Percentiles rank a stretch among this genome's conserved stretches.
Conservation (phyloP, 2,888 invertebrate genomes). For the Loripinus fragilis region DNA sequence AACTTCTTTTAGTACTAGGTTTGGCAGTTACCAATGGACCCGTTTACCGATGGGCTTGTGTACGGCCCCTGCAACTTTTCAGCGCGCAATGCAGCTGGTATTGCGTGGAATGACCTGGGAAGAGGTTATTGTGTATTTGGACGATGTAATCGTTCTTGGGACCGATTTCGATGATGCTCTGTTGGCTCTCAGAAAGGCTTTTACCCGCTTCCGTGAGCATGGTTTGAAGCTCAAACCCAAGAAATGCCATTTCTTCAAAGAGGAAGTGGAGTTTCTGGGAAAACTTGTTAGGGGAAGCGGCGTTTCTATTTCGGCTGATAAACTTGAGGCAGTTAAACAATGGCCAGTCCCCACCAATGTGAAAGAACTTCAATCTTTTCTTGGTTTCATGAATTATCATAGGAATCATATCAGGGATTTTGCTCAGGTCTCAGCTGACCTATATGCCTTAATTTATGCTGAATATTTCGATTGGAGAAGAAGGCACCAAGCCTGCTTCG, state of each 20-base stretch:
- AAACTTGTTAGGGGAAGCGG: neutral
- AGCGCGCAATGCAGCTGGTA: slow-evolving; percentile 7
- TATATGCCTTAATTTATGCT: no score
- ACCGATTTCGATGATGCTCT: neutral
- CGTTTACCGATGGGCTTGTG: neutral
- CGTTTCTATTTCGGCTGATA: no score
- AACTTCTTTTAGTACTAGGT: neutral
- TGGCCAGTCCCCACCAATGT: no score
- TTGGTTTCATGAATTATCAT: slow-evolving; percentile 44
- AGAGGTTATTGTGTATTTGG: neutral
- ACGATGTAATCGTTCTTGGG: neutral
- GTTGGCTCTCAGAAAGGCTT: neutral
- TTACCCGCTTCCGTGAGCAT: neutral
- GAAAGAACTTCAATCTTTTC: slow-evolving; percentile 21
- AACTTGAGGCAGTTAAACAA: no score
- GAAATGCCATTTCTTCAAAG: neutral
- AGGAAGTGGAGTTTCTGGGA: neutral
- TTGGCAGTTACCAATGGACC: neutral
- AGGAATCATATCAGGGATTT: slow-evolving; percentile 33
- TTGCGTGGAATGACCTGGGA: neutral
- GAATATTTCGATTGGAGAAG: neutral
- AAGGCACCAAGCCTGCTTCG: neutral
- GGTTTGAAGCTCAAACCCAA: neutral
- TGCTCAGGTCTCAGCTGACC: no score
- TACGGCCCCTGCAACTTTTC: neutral